Evolutionary conservation across 2,888 invertebrate species (phyloP).

Genomic region (Melanostoma scalare): DNA sequence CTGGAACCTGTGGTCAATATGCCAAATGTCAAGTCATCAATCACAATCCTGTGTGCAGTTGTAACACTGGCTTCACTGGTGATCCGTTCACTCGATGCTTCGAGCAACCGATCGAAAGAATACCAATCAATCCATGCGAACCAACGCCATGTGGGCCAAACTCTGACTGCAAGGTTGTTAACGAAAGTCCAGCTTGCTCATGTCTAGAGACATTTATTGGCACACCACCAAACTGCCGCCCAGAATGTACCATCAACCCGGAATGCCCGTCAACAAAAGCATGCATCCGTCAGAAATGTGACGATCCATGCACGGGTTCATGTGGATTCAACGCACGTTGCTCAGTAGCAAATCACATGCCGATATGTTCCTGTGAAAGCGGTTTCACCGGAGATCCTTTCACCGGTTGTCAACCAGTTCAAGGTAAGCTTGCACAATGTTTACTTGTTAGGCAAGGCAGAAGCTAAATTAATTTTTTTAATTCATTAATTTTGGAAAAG

Average conservation of each 20-base stretch:
- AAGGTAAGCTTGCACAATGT: constrained; percentile 78
- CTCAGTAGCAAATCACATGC: constrained; percentile 87
- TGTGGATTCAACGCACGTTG: constrained; percentile 85
- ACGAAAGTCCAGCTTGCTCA: constrained; percentile 85
- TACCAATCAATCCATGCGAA: constrained; percentile 84
- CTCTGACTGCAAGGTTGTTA: constrained; percentile 84
- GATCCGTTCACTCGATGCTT: constrained; percentile 89
- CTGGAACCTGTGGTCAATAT: constrained; percentile 89
- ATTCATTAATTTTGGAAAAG: constrained; percentile 33
- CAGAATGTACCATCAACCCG: constrained; percentile 86
- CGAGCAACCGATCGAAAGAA: constrained; percentile 76
- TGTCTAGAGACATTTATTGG: constrained; percentile 85
- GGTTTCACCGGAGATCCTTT: constrained; percentile 91
- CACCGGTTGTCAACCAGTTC: constrained; percentile 85
- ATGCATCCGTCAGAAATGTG: constrained; percentile 86
- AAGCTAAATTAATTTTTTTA: constrained; percentile 53
- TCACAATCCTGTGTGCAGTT: constrained; percentile 91
- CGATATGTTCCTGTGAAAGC: constrained; percentile 90
- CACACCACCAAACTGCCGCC: constrained; percentile 86
- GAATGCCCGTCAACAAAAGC: constrained; percentile 86
- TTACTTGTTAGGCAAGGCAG: constrained; percentile 76
- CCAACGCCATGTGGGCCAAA: constrained; percentile 87
- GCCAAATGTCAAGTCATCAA: constrained; percentile 91
- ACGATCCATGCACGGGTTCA: constrained; percentile 86
- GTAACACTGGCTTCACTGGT: constrained; percentile 87